Evolutionary conservation across 2,888 invertebrate species (phyloP), one percentile per base, ranked within the genome.

Genomic region (Calliscelio sp.): DNA sequence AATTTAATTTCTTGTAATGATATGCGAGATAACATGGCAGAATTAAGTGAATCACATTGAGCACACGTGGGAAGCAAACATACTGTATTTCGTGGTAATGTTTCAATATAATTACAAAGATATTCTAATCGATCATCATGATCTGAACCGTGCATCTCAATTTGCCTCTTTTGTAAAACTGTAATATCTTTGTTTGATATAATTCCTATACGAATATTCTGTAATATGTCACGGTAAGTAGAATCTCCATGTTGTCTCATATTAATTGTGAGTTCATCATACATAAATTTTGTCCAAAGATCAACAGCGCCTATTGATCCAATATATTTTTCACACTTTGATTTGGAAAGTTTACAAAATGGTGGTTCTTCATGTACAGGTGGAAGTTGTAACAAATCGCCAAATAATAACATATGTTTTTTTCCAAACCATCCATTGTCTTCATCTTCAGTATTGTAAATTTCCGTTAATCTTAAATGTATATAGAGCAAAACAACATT

Each of bases 201-300:
- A 49, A 57, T 46, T 38, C 85, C 78, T n/a, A n/a, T n/a, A n/a
- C n/a, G n/a, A n/a, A n/a, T n/a, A n/a, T n/a, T n/a, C n/a, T n/a
- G n/a, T n/a, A 22, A 85, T 79, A 88, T 81, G 10, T 88, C 75
- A 6, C 86, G 53, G 83, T 89, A 90, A 55, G 78, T 49, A 38
- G 63, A 18, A 80, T 88, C 87, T 35, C 74, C 71, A 75, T 81
- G 79, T 70, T 88, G 88, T n/a, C n/a, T n/a, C n/a, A n/a, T n/a
- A n/a, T n/a, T n/a, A n/a, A n/a, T n/a, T n/a, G n/a, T n/a, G n/a
- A 90, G 87, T 85, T 90, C 89, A 24, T 88, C 89, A 53, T 90
- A 91, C 8, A 49, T 24, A 75, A 91, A 85, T 41, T 82, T 81
- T 10, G 61, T 18, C 89, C 90, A 90, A 16, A 90, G 63, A 84